Conservation (phyloP, 1,140 invertebrate species). For the Heliconius hewitsoni region DNA sequence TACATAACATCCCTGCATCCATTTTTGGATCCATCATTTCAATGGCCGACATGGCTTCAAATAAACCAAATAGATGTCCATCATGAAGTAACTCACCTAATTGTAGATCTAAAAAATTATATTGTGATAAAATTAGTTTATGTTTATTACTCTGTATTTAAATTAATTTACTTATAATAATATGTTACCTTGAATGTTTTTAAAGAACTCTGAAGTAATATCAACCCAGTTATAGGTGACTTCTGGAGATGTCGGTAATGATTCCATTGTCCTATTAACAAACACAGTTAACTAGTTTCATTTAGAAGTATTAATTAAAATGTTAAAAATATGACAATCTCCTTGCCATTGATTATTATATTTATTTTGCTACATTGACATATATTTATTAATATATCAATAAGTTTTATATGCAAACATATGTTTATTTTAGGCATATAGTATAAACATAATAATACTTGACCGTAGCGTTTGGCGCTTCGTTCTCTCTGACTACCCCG, state of each 20-base stretch:
- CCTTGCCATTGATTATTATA: background rate
- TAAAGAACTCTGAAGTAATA: slow-evolving; percentile 89
- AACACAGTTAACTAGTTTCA: background rate
- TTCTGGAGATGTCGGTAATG: slow-evolving; percentile 65
- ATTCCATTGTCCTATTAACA: slow-evolving; percentile 66
- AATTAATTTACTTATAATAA: background rate
- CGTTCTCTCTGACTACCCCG: too few relatives aligned
- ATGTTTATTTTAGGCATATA: background rate
- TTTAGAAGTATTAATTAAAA: background rate
- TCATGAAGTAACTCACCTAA: slow-evolving; percentile 95
- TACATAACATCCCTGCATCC: slow-evolving; percentile 99
- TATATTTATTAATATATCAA: background rate
- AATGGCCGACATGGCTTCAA: slow-evolving; percentile 99
- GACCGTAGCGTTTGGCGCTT: too few relatives aligned
- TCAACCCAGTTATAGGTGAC: slow-evolving; percentile 88
- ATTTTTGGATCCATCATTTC: slow-evolving; percentile 99
- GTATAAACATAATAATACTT: too few relatives aligned
- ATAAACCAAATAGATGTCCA: slow-evolving; percentile 95
- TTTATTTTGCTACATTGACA: background rate
- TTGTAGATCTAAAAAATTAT: slow-evolving; percentile 85
- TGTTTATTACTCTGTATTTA: background rate
- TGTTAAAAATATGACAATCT: background rate
- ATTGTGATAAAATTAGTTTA: background rate
- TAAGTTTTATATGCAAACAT: background rate
- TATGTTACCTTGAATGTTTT: slow-evolving; percentile 86